Percentiles rank a stretch among this genome's conserved stretches.
phyloP scores from a whole-genome alignment of 2,888 invertebrate species.

The Nomada fabriciana region DNA sequence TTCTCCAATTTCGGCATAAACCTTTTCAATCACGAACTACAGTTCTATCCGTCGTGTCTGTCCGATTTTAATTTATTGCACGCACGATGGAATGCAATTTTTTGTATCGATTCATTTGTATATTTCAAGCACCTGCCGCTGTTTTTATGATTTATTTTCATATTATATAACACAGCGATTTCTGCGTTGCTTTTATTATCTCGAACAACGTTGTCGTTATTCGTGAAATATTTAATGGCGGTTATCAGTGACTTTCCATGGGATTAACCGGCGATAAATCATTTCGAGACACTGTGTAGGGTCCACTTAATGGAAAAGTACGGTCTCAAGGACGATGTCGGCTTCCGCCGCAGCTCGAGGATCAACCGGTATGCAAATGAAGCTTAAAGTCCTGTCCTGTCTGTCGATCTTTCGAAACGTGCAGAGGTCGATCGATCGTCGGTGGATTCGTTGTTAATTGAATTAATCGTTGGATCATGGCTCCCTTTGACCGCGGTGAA shows the following conservation, averaged over 20 bases:
- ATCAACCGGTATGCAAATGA: constrained; percentile 71
- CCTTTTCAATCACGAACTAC: background rate
- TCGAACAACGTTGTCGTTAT: background rate
- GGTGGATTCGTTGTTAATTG: constrained; percentile 67
- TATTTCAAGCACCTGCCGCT: background rate
- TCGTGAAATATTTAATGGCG: background rate
- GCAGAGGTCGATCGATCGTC: constrained; percentile 70
- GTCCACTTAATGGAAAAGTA: constrained; percentile 30
- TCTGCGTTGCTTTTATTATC: background rate
- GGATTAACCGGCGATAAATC: background rate
- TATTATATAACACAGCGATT: background rate
- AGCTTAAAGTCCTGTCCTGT: constrained; percentile 34
- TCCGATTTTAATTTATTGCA: background rate
- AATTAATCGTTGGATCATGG: constrained; percentile 62
- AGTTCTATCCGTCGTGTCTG: background rate
- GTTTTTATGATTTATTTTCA: background rate
- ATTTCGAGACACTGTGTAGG: constrained; percentile 32
- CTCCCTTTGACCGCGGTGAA: background rate
- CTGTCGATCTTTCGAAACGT: constrained; percentile 36
- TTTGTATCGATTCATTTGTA: no score
- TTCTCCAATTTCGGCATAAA: background rate
- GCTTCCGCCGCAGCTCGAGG: constrained; percentile 41
- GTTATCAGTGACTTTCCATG: no score
- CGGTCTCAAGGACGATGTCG: constrained; percentile 35
- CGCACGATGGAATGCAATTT: background rate